Conservation (phyloP, 2,888 invertebrate genomes). For the Digitonthophagus gazella region DNA sequence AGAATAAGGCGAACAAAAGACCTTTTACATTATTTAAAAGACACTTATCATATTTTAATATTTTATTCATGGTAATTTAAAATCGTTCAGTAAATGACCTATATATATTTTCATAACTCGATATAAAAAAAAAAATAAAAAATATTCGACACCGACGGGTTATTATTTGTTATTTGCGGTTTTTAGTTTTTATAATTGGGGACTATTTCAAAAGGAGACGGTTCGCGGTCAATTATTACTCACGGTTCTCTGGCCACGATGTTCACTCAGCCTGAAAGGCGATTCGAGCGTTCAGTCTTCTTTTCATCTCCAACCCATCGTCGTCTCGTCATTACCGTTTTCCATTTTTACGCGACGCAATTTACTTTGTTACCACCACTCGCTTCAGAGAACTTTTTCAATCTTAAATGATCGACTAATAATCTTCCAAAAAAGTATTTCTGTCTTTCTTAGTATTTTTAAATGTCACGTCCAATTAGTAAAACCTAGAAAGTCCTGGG, state of each 20-base stretch:
- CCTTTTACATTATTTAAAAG: constrained; percentile 21
- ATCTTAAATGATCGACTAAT: background rate
- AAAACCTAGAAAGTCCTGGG: too few relatives aligned
- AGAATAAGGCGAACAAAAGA: background rate
- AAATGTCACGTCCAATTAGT: too few relatives aligned
- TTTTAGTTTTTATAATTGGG: background rate
- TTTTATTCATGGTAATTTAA: constrained; percentile 34
- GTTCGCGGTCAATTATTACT: background rate
- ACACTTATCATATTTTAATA: constrained; percentile 25
- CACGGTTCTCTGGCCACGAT: background rate
- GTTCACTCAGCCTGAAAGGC: background rate
- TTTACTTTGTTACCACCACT: background rate
- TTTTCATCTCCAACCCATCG: background rate
- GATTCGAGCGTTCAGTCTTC: background rate
- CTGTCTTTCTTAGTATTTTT: background rate
- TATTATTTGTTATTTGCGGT: background rate
- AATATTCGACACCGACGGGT: too few relatives aligned
- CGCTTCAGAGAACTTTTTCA: background rate
- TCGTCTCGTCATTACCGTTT: background rate
- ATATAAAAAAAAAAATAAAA: too few relatives aligned
- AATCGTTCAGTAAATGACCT: constrained; percentile 32
- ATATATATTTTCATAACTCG: too few relatives aligned
- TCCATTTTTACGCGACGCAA: background rate
- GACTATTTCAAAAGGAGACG: background rate
- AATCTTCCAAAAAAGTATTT: background rate